Evolutionary conservation across 2,888 invertebrate genomes (phyloP).

Genomic region (Cephalotes varians): DNA sequence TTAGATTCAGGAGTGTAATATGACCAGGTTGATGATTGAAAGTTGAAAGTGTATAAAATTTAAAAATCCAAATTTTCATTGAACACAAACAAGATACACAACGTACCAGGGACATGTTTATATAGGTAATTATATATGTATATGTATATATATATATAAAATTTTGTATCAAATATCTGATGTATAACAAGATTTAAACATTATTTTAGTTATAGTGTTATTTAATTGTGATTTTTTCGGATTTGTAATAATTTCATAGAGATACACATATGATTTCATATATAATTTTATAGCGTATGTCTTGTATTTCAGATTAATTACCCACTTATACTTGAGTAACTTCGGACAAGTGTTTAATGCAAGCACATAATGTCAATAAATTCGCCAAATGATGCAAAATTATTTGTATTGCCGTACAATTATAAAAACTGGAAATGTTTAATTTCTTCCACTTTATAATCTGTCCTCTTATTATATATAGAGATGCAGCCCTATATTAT

Average conservation of each 20-base stretch:
- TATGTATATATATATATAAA: background rate
- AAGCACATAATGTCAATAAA: conserved; percentile 67
- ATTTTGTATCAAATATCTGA: background rate
- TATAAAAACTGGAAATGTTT: conserved; percentile 59
- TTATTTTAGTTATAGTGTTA: conserved; percentile 8
- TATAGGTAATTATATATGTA: conserved; percentile 31
- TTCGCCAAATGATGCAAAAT: conserved; percentile 67
- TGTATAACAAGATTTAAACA: background rate
- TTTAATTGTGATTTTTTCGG: background rate
- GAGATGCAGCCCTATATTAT: conserved; percentile 44
- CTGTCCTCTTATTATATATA: conserved; percentile 59
- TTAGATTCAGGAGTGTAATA: conserved; percentile 63
- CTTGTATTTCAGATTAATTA: conserved; percentile 68
- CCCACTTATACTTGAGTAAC: conserved; percentile 57
- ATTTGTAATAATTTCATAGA: conserved; percentile 13
- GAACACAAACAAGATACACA: background rate
- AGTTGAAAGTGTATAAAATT: conserved; percentile 38
- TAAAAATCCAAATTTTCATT: conserved; percentile 13
- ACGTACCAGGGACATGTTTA: conserved; percentile 28
- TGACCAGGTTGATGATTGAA: conserved; percentile 56
- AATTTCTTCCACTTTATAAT: conserved; percentile 58
- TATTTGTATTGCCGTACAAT: conserved; percentile 56
- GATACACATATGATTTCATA: background rate
- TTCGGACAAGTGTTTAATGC: conserved; percentile 58
- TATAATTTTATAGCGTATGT: conserved; percentile 27